Conservation (phyloP, 2,797 vertebrate species). For the Micrastur ruficollis region DNA sequence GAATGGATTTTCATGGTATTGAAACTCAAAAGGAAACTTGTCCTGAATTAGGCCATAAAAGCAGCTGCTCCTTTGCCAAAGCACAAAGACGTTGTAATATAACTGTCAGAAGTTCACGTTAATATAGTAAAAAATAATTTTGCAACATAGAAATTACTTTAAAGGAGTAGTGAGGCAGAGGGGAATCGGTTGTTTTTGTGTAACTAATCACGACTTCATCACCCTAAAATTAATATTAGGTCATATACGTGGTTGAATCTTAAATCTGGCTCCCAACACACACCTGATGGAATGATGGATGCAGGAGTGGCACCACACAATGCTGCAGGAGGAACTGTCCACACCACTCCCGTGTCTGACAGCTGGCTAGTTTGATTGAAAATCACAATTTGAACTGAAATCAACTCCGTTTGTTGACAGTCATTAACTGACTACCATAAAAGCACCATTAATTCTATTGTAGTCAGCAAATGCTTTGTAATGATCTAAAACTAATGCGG, state of each 20-base stretch:
- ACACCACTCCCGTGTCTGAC: not conserved
- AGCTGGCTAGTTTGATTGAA: slow-evolving; percentile 68
- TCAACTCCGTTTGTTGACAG: slow-evolving; percentile 56
- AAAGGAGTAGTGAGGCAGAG: not conserved
- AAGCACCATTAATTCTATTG: slow-evolving; percentile 60
- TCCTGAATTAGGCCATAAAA: not conserved
- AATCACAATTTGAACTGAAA: slow-evolving; percentile 61
- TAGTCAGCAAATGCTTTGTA: slow-evolving; percentile 69
- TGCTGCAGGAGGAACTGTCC: not conserved
- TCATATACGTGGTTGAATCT: not conserved
- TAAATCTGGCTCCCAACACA: not conserved
- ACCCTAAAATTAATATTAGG: not conserved
- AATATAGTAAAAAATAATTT: not conserved
- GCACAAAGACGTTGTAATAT: not conserved
- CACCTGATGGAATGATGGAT: not conserved
- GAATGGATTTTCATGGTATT: not conserved
- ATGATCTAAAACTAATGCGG: slow-evolving; percentile 57
- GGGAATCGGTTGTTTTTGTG: not conserved
- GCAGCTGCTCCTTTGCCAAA: not conserved
- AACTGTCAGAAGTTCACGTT: not conserved
- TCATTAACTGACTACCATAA: slow-evolving; percentile 60
- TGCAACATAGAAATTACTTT: not conserved
- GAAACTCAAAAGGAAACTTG: not conserved
- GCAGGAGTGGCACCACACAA: not conserved
- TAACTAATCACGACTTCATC: not conserved